Conservation (phyloP, 1,140 invertebrate species). For the Solenopsis invicta region DNA sequence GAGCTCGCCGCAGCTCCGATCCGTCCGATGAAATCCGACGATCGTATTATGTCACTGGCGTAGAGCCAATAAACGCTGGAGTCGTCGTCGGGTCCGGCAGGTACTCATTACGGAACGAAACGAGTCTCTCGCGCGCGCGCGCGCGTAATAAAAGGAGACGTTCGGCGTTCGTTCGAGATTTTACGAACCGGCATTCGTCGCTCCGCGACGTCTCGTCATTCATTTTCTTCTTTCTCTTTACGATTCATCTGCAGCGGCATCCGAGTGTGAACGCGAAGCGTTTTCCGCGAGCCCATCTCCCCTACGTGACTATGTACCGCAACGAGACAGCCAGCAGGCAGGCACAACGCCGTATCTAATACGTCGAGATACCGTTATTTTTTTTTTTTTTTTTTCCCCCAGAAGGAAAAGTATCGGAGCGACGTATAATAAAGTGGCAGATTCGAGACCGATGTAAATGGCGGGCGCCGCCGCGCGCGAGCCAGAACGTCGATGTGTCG, state of each 20-base stretch:
- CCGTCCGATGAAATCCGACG: background rate
- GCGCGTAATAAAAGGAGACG: slow-evolving; percentile 35
- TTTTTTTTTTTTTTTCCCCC: too few relatives aligned
- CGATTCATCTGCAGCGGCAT: background rate
- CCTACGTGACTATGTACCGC: background rate
- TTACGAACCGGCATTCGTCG: background rate
- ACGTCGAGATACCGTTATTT: background rate
- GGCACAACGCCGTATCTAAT: too few relatives aligned
- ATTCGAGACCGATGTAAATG: background rate
- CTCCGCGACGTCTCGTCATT: background rate
- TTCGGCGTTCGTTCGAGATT: background rate
- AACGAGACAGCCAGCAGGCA: background rate
- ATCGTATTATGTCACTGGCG: slow-evolving; percentile 43
- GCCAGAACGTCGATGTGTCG: background rate
- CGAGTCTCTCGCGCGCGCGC: too few relatives aligned
- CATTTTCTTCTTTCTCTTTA: background rate
- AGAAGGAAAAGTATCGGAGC: background rate
- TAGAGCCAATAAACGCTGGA: slow-evolving; percentile 36
- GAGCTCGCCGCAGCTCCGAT: background rate
- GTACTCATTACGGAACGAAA: slow-evolving; percentile 31
- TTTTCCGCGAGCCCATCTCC: background rate
- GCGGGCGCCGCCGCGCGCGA: background rate
- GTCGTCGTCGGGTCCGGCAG: background rate
- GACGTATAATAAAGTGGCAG: background rate
- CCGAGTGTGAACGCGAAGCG: background rate